These are phyloP conservation scores for Climacteris rufus DNA, from an alignment of 2,113 vertebrate genomes.

Conservation along the genomic window DNA sequence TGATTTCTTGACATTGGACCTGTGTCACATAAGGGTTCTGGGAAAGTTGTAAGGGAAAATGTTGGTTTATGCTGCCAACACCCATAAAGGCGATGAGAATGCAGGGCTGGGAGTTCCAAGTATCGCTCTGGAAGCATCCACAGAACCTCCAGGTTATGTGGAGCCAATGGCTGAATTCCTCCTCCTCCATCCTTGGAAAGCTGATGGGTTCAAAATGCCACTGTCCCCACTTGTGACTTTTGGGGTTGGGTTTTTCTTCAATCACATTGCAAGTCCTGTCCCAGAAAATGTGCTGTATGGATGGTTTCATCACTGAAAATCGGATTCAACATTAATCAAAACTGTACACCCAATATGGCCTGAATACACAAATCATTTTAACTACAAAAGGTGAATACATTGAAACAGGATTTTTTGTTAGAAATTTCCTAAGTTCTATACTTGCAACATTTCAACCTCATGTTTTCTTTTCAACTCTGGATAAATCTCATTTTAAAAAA, in stretches of 20 bases:
- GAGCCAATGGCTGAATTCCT: not conserved
- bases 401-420: not conserved
- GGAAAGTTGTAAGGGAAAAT: not conserved
- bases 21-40: fast-evolving
- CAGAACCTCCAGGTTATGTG: fast-evolving
- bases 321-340: fast-evolving
- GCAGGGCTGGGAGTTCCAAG: not conserved
- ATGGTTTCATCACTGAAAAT: not conserved
- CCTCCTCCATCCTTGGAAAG: not conserved
- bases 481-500: not conserved
- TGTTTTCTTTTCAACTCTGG: not conserved
- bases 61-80: not conserved
- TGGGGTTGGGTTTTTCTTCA: not conserved
- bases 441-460: not conserved
- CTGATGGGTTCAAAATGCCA: fast-evolving
- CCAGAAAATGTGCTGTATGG: not conserved
- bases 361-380: not conserved
- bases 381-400: not conserved
- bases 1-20: not conserved
- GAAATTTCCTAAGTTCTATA: not conserved
- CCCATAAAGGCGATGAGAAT: not conserved
- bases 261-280: not conserved
- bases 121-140: not conserved
- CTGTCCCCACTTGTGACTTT: fast-evolving
- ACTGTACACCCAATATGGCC: not conserved